Base-by-base conservation (phyloP, 2,888 invertebrate species). In the Drosophila atripex region DNA sequence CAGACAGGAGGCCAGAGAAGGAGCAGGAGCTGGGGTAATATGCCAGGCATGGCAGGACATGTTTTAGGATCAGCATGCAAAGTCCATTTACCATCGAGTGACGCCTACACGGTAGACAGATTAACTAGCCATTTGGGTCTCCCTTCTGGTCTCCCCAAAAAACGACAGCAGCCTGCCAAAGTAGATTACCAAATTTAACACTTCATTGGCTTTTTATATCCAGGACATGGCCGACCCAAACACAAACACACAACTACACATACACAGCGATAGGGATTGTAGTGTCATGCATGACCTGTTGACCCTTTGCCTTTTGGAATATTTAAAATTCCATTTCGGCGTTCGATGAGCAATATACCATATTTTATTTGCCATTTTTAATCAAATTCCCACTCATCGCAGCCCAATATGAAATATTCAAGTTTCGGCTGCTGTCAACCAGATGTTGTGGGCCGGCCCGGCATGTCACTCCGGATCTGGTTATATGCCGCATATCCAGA, bases 141-240 rank as follows among this genome's bases (percentile, higher is more conserved):
- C 43, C 53, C 43, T 23, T 8, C n/a, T 28, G 28, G 16, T n/a
- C 21, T 12, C 21, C 28, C 45, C 8, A 14, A 73, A 73, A 83
- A 60, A 16, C 61, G 60, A 41, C 30, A 54, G 47, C 39, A 60
- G 73, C 23, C 50, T 41, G 46, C 53, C 46, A 57, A 66, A 72
- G 74, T 68, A 74, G 73, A 82, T 83, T 78, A 78, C 69, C 70
- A 75, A 88, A 84, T 83, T 84, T 83, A 86, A 86, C 88, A 74
- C 80, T 71, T 84, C 75, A 88, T 71, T 88, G 86, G 38, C 47
- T 73, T 73, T 71, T 73, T 69, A 68, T 53, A 60, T 41, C 61
- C 70, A 54, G 70, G 47, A 53, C 47, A 52, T 35, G 64, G 60
- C 14, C 46, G 16, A 23, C n/a, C 52, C 32, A 46, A 68, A 54